phyloP scores from a whole-genome alignment of 35 echinoderm and acorn worm genomes.

The Apostichopus californicus region DNA sequence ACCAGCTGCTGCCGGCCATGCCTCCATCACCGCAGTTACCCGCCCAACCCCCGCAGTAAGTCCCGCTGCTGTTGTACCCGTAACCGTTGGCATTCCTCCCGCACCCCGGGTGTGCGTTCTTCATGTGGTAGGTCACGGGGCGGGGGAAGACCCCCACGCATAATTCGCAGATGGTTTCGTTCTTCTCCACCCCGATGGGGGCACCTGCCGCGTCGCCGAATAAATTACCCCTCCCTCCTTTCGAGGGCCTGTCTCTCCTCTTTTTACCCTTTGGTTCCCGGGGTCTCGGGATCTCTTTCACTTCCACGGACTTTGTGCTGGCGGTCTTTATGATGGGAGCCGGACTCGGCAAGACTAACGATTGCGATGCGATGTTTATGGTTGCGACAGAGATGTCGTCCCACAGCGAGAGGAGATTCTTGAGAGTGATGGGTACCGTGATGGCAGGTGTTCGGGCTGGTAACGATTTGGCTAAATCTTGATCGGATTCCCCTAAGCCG shows the following conservation, averaged over 20 bases:
- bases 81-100: slow-evolving; percentile 86
- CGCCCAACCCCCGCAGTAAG: slow-evolving; percentile 92
- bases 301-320: slow-evolving; percentile 52
- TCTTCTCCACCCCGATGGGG: slow-evolving; percentile 73
- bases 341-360: slow-evolving; percentile 91
- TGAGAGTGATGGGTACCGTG: slow-evolving; percentile 80
- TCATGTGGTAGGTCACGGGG: slow-evolving; percentile 98
- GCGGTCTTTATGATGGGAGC: slow-evolving; percentile 82
- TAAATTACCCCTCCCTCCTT: slow-evolving; percentile 86
- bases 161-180: slow-evolving; percentile 86
- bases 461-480: slow-evolving; percentile 19
- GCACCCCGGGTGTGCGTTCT: slow-evolving; percentile 91
- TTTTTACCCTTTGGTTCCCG: slow-evolving; percentile 92
- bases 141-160: slow-evolving; percentile 90
- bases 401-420: slow-evolving; percentile 92
- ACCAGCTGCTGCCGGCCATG: slow-evolving; percentile 89
- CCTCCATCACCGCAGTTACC: slow-evolving; percentile 96
- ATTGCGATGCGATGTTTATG: slow-evolving; percentile 81
- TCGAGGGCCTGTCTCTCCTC: slow-evolving; percentile 77
- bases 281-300: slow-evolving; percentile 70
- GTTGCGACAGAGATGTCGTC: slow-evolving; percentile 85
- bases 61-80: slow-evolving; percentile 96
- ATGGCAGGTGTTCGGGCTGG: slow-evolving; percentile 1
- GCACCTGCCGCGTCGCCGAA: slow-evolving; percentile 96
- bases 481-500: slow-evolving; percentile 43